Percentiles rank a stretch among this genome's conserved stretches.
Evolutionary conservation across 1,140 invertebrate genomes (phyloP).

Genomic region (Ditylenchus dipsaci): DNA sequence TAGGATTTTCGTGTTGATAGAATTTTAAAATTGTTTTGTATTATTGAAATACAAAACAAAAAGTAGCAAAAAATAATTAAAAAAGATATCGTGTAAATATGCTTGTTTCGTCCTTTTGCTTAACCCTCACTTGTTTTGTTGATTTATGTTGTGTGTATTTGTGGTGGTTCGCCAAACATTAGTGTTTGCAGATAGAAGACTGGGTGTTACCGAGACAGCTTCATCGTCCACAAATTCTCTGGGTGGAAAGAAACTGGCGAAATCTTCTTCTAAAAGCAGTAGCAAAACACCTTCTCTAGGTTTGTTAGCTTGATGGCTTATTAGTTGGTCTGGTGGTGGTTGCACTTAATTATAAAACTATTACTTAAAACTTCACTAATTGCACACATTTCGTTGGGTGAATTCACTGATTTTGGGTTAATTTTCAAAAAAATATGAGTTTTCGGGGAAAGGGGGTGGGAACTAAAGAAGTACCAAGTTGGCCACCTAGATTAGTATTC

Average conservation of each 20-base stretch:
- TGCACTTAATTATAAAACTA: background rate
- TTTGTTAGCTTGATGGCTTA: no score
- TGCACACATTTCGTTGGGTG: no score
- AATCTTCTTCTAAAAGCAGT: no score
- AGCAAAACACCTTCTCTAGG: constrained; percentile 1
- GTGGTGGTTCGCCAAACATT: background rate
- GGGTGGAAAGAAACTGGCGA: background rate
- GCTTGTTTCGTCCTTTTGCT: background rate
- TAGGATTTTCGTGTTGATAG: no score
- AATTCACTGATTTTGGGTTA: no score
- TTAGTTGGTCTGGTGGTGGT: no score
- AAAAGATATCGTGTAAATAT: no score
- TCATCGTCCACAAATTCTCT: background rate
- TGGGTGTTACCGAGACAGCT: background rate
- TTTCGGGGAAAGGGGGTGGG: no score
- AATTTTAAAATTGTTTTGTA: no score
- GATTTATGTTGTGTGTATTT: background rate
- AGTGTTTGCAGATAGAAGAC: background rate
- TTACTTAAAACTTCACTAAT: background rate
- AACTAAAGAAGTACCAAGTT: no score
- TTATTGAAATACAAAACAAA: background rate
- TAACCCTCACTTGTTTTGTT: background rate
- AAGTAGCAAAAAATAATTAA: background rate
- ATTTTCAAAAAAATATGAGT: no score
- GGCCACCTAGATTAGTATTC: no score